Base-by-base conservation (phyloP, 2,888 invertebrate genomes). In the Poecilus cupreus region DNA sequence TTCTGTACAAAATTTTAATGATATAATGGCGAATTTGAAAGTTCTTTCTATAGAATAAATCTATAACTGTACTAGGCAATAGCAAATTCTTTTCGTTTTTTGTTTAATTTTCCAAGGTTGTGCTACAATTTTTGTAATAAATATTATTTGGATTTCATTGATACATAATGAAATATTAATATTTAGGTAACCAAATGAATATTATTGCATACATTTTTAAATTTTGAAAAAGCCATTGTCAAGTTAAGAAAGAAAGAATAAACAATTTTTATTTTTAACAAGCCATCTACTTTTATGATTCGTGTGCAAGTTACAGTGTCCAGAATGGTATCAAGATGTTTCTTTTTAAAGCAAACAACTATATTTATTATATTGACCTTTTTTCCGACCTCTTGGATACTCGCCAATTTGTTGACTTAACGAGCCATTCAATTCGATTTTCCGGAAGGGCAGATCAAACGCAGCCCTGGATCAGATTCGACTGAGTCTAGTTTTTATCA, bases 341-440 rank as follows among this genome's bases (percentile, higher is more conserved):
- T 13, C 13, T 51, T 68, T 68, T 68, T 68, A 68, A 60, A 37
- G 64, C 32, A 68, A 68, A 68, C 64, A 68, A 68, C 64, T 37
- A 32, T 68, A 68, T 68, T 68, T 68, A 68, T 68, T 68, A 37
- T 37, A 68, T 60, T 32, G 64, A 68, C 64, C 64, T 37, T 68
- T 68, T 68, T 68, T 16, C 37, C 16, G 18, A 60, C 16, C 32
- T 68, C 20, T 68, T 68, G 64, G 64, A 39, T 18, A 37, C 16
- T 13, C 64, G 64, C 64, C 64, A 68, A 68, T 68, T 68, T 68
- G 64, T 68, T 37, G 64, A 68, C 32, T 37, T 68, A 68, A 32
- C 39, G 64, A 68, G 37, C 64, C 64, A 68, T 68, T 37, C 64
- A 68, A 68, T 68, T 68, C 64, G 64, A 68, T 68, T 68, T 68